Conservation (phyloP, 2,113 vertebrate species). For the Anthoscopus minutus region DNA sequence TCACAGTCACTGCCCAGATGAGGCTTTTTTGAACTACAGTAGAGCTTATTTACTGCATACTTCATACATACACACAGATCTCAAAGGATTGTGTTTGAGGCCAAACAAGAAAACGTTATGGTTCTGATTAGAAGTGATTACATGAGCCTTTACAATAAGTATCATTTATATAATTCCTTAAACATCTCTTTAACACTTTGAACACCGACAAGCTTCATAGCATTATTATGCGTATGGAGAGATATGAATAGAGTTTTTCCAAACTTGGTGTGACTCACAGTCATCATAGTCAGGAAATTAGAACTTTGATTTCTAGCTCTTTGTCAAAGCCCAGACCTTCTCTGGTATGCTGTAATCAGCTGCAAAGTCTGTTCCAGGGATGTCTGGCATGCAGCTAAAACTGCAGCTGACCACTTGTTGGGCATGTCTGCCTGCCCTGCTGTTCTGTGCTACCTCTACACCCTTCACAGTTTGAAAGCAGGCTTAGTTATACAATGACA, state of each 20-base stretch:
- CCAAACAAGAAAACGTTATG: neutral
- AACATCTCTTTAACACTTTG: neutral
- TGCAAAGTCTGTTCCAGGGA: neutral
- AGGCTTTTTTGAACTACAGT: neutral
- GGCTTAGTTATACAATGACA: neutral
- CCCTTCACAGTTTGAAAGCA: neutral
- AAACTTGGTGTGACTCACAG: neutral
- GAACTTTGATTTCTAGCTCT: neutral
- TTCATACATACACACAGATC: neutral
- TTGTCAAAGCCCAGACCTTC: neutral
- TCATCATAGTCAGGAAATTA: neutral
- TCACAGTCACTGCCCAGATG: neutral
- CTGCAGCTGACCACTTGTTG: neutral
- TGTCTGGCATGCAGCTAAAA: neutral
- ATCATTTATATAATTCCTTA: neutral
- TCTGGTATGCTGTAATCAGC: neutral
- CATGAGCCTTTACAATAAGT: neutral
- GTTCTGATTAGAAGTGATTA: neutral
- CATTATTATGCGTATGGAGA: neutral
- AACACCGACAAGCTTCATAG: neutral
- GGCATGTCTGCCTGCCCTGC: neutral
- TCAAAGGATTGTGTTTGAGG: neutral
- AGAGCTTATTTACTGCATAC: neutral
- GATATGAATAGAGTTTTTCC: neutral
- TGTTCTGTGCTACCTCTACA: neutral